Percentiles rank a stretch among this genome's conserved stretches.
phyloP scores from a whole-genome alignment of 1,140 invertebrate species.

The Drosophila rhopaloa region DNA sequence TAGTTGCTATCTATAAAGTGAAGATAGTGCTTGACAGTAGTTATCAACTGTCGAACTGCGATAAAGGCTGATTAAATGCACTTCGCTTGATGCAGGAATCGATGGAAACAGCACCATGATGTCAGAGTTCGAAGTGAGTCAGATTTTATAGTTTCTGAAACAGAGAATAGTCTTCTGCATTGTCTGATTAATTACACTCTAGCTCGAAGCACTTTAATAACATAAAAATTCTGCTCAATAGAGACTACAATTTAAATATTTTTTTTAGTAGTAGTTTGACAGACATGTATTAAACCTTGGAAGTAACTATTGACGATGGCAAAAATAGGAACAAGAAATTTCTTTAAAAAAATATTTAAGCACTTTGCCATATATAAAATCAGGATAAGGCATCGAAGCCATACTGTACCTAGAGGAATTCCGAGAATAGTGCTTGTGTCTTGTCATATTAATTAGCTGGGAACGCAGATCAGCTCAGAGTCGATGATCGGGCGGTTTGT shows the following conservation, averaged over 20 bases:
- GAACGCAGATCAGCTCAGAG: slow-evolving; percentile 39
- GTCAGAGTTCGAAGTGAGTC: slow-evolving; percentile 31
- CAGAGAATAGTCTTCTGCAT: slow-evolving; percentile 5
- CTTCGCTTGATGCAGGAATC: slow-evolving; percentile 38
- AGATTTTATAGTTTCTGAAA: slow-evolving; percentile 1
- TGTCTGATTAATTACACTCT: slow-evolving; percentile 13
- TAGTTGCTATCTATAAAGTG: slow-evolving; percentile 41
- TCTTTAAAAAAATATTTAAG: not conserved
- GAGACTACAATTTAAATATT: too few relatives aligned
- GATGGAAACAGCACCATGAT: slow-evolving; percentile 40
- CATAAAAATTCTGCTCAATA: not conserved
- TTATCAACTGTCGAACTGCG: slow-evolving; percentile 30
- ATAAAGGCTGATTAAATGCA: slow-evolving; percentile 47
- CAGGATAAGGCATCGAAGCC: too few relatives aligned
- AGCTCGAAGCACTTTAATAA: not conserved
- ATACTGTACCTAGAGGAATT: slow-evolving; percentile 6
- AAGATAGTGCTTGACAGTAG: slow-evolving; percentile 34
- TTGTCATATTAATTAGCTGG: slow-evolving; percentile 74
- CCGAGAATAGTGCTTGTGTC: slow-evolving; percentile 12
- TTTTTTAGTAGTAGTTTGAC: too few relatives aligned
- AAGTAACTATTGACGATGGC: too few relatives aligned
- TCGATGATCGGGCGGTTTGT: slow-evolving; percentile 30
- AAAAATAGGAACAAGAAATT: not conserved
- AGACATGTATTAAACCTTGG: too few relatives aligned
- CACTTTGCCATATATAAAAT: not conserved